These are phyloP conservation scores for Rhamphomyia laevipes DNA, from an alignment of 2,888 invertebrate genomes.

Conservation along the genomic window DNA sequence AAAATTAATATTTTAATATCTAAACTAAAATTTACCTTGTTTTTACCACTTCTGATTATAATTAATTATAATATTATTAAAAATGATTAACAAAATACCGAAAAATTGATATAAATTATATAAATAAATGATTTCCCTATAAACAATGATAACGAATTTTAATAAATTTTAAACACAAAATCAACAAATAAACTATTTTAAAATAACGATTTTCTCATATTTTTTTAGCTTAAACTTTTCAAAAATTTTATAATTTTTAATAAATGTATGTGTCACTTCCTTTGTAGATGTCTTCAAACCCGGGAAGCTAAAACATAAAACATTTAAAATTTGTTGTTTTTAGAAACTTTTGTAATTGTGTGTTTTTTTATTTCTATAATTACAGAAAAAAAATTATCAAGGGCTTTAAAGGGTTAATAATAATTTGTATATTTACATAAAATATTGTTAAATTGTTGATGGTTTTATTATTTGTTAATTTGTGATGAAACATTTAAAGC, in stretches of 20 bases:
- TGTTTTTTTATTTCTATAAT: neutral
- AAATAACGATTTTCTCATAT: neutral
- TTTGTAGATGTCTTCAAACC: constrained; percentile 53
- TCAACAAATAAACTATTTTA: neutral
- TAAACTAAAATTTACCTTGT: too few relatives aligned
- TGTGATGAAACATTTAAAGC: neutral
- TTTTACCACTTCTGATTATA: too few relatives aligned
- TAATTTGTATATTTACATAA: constrained; percentile 8
- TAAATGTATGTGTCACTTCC: constrained; percentile 81
- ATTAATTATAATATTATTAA: too few relatives aligned
- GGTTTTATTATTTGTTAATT: constrained; percentile 14
- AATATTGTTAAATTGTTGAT: constrained; percentile 11
- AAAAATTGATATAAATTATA: too few relatives aligned
- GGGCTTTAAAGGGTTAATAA: too few relatives aligned
- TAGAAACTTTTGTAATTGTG: neutral
- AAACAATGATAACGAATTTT: too few relatives aligned
- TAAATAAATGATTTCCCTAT: too few relatives aligned
- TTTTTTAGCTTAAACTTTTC: too few relatives aligned
- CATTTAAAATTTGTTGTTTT: neutral
- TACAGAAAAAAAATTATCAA: neutral
- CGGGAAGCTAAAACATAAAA: constrained; percentile 29
- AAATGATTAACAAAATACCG: too few relatives aligned
- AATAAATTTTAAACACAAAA: too few relatives aligned
- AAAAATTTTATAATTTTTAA: constrained; percentile 41
- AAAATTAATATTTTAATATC: too few relatives aligned